Evolutionary conservation across 2,113 vertebrate species (phyloP).

Genomic region (Galeopterus variegatus): DNA sequence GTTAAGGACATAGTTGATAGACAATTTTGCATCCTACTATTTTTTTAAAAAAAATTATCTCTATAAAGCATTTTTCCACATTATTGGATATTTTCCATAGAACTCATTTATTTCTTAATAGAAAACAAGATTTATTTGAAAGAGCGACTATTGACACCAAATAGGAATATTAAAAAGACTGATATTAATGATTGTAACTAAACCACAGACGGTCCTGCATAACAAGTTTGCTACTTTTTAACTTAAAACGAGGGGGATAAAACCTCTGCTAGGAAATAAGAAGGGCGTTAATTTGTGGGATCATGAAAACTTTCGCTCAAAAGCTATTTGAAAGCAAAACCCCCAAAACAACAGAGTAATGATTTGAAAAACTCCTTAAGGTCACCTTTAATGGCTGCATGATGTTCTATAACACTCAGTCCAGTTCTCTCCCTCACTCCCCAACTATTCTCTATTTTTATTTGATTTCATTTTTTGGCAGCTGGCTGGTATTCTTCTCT

Average conservation of each 20-base stretch:
- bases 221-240: conserved; percentile 23
- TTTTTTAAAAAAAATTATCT: not conserved
- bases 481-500: not conserved
- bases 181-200: not conserved
- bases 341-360: not conserved
- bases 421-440: not conserved
- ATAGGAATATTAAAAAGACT: conserved; percentile 17
- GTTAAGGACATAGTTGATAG: not conserved
- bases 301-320: conserved; percentile 30
- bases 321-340: conserved; percentile 56
- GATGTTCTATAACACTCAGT: not conserved
- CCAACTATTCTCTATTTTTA: conserved; percentile 43
- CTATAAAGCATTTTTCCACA: not conserved
- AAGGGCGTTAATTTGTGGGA: not conserved
- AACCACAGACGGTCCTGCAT: not conserved
- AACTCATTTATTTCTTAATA: not conserved
- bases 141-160: not conserved
- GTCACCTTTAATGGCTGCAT: conserved; percentile 7
- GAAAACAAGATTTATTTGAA: conserved; percentile 44
- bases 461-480: no score
- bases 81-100: conserved; percentile 24
- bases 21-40: not conserved
- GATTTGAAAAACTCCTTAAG: conserved; percentile 47
- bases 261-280: not conserved
- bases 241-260: not conserved